phyloP scores from a whole-genome alignment of 2,797 vertebrate genomes.

The Chiloscyllium punctatum region DNA sequence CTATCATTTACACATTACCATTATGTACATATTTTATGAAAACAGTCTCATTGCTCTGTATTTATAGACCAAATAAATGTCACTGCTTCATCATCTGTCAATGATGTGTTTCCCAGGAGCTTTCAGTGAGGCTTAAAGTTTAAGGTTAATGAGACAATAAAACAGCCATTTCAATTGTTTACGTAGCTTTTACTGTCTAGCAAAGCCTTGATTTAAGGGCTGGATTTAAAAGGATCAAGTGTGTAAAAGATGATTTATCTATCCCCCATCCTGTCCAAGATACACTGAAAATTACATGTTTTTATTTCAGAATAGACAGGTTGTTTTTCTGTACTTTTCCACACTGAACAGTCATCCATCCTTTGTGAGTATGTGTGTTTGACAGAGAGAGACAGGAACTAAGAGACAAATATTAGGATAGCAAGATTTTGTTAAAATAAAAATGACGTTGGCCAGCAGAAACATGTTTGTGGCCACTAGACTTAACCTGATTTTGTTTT shows the following conservation, averaged over 20 bases:
- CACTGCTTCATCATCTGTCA: conserved; percentile 10
- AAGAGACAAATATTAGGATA: not conserved
- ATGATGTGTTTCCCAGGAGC: conserved; percentile 26
- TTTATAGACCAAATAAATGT: conserved; percentile 34
- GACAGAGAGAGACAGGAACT: not conserved
- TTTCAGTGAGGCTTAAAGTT: conserved; percentile 24
- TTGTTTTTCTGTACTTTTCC: conserved; percentile 28
- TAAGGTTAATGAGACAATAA: conserved; percentile 36
- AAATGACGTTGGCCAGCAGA: not conserved
- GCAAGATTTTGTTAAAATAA: not conserved
- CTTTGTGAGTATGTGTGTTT: not conserved
- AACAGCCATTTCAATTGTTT: conserved; percentile 31
- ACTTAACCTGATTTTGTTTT: not conserved
- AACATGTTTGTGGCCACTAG: not conserved
- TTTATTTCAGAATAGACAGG: not conserved
- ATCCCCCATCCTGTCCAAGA: not conserved
- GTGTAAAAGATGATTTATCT: conserved; percentile 5
- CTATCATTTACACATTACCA: conserved; percentile 24
- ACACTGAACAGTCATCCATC: not conserved
- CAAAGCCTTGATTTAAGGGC: conserved; percentile 7
- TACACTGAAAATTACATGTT: conserved; percentile 17
- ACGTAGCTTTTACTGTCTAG: conserved; percentile 24
- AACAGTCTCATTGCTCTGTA: conserved; percentile 17
- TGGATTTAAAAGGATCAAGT: conserved; percentile 21
- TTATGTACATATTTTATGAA: conserved; percentile 26